phyloP scores from a whole-genome alignment of 2,888 invertebrate species.

The Mechanitis messenoides region DNA sequence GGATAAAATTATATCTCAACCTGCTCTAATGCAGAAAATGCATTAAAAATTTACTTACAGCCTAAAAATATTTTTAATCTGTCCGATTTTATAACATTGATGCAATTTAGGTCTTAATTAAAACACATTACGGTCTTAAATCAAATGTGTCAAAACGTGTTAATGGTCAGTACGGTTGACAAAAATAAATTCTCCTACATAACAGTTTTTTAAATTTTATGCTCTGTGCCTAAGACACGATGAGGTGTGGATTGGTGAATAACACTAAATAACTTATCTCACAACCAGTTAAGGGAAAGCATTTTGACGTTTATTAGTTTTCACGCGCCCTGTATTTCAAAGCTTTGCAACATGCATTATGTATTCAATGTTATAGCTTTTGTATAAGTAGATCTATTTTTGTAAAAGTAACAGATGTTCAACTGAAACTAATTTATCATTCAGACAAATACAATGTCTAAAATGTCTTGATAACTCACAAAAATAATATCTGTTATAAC shows the following conservation, averaged over 20 bases:
- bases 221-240: slow-evolving; percentile 14
- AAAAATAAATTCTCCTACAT: slow-evolving; percentile 28
- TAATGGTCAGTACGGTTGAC: slow-evolving; percentile 29
- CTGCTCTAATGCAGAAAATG: slow-evolving; percentile 36
- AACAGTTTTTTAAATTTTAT: slow-evolving; percentile 26
- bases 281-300: slow-evolving; percentile 39
- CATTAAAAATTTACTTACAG: slow-evolving; percentile 36
- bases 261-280: slow-evolving; percentile 34
- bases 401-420: slow-evolving; percentile 50
- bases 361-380: slow-evolving; percentile 49
- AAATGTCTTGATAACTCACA: slow-evolving; percentile 16
- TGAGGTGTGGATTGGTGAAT: slow-evolving; percentile 30
- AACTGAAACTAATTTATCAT: slow-evolving; percentile 29
- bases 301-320: slow-evolving; percentile 50
- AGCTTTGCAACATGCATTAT: slow-evolving; percentile 45
- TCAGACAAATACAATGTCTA: slow-evolving; percentile 27
- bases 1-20: slow-evolving; percentile 42
- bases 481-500: too few species aligned
- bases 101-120: slow-evolving; percentile 27
- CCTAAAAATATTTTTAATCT: slow-evolving; percentile 30
- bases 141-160: slow-evolving; percentile 19
- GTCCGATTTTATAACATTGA: slow-evolving; percentile 28
- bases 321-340: slow-evolving; percentile 54
- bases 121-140: slow-evolving; percentile 23
- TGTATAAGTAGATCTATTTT: slow-evolving; percentile 50